Evolutionary conservation across 2,797 vertebrate genomes (phyloP).

Genomic region (Malacoctenus gilli): DNA sequence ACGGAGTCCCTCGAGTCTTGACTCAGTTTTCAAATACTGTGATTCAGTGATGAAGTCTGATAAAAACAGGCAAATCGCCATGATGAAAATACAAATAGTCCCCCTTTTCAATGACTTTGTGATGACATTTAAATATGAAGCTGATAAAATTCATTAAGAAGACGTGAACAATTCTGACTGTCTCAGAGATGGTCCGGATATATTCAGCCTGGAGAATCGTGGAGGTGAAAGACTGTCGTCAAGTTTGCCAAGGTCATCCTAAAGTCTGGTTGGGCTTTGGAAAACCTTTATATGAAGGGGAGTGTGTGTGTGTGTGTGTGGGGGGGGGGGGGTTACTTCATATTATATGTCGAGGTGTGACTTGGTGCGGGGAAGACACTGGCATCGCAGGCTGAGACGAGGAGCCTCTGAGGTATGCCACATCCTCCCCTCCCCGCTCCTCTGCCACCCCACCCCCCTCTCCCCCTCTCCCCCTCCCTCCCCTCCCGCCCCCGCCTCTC

Average conservation of each 20-base stretch:
- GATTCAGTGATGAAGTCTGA: too few species aligned
- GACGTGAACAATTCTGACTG: too few species aligned
- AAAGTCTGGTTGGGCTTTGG: constrained; percentile 11
- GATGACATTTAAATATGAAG: too few species aligned
- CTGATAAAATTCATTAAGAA: too few species aligned
- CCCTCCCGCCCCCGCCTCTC: constrained; percentile 58
- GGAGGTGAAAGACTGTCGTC: constrained; percentile 17
- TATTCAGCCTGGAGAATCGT: not conserved
- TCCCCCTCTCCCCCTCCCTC: constrained; percentile 29
- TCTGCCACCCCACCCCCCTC: not conserved
- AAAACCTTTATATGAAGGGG: too few species aligned
- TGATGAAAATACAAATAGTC: too few species aligned
- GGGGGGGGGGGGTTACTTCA: constrained; percentile 11
- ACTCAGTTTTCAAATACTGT: too few species aligned
- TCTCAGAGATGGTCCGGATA: too few species aligned
- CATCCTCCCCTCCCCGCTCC: constrained; percentile 22
- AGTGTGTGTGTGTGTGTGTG: not conserved
- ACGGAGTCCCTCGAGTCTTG: not conserved
- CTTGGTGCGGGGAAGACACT: constrained; percentile 44
- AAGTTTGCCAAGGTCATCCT: constrained; percentile 39
- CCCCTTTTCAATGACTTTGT: too few species aligned
- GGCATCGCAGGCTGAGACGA: constrained; percentile 37
- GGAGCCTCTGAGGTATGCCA: constrained; percentile 52
- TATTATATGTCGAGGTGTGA: constrained; percentile 46
- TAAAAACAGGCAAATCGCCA: too few species aligned